Evolutionary conservation across 2,888 invertebrate genomes (phyloP).

Genomic region (Rosalia funebris): DNA sequence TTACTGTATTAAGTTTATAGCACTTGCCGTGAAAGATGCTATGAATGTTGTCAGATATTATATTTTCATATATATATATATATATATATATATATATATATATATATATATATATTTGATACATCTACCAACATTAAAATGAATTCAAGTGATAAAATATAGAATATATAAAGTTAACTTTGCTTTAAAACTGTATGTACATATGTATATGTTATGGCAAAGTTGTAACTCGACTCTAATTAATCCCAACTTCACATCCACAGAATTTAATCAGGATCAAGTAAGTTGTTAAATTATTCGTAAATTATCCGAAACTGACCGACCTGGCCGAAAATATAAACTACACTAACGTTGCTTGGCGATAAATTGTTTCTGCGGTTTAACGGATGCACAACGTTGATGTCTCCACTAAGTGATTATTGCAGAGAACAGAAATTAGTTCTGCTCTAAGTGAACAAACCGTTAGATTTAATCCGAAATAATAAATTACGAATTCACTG

Average conservation of each 20-base stretch:
- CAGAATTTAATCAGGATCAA: constrained; percentile 15
- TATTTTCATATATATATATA: too few relatives aligned
- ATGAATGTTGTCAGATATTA: too few relatives aligned
- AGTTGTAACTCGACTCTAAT: too few relatives aligned
- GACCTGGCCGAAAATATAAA: constrained; percentile 26
- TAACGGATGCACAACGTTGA: background rate
- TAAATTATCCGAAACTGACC: constrained; percentile 28
- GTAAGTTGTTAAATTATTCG: constrained; percentile 29
- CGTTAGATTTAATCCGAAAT: constrained; percentile 23
- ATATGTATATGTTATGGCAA: too few relatives aligned
- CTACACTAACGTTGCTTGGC: constrained; percentile 14
- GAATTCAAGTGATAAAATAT: too few relatives aligned
- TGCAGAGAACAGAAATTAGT: constrained; percentile 26
- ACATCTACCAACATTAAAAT: too few relatives aligned
- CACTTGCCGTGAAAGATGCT: too few relatives aligned
- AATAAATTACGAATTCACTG: constrained; percentile 11
- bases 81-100: too few relatives aligned
- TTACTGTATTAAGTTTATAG: too few relatives aligned
- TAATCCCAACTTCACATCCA: constrained; percentile 9
- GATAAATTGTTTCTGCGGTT: constrained; percentile 26
- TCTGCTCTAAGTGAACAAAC: constrained; percentile 8
- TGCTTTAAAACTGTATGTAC: too few relatives aligned
- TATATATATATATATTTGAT: too few relatives aligned
- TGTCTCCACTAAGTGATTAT: constrained; percentile 20
- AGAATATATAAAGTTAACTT: too few relatives aligned